These are phyloP conservation scores for Syngnathus acus DNA, from an alignment of 2,797 vertebrate genomes.

Conservation along the genomic window DNA sequence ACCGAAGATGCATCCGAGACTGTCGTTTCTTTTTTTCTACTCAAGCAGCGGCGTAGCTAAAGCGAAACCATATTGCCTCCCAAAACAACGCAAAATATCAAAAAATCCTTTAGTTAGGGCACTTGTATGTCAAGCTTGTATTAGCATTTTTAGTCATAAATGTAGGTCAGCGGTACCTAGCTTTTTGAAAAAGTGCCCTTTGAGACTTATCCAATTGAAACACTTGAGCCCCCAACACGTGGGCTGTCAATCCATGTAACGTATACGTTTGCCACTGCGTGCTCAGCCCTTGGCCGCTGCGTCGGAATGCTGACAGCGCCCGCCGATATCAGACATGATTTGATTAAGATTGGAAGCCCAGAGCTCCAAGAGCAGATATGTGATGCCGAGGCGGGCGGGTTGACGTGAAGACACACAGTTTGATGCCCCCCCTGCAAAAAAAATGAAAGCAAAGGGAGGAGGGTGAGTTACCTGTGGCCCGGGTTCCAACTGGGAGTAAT, in stretches of 20 bases:
- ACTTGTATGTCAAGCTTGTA: too few species aligned
- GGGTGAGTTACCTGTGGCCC: slow-evolving; percentile 79
- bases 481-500: slow-evolving; percentile 89
- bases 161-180: not conserved
- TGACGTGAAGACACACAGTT: slow-evolving; percentile 16
- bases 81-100: too few species aligned
- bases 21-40: too few species aligned
- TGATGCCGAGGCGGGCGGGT: slow-evolving; percentile 38
- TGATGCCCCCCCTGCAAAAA: slow-evolving; percentile 4
- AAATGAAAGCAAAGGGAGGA: slow-evolving; percentile 48
- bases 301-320: slow-evolving; percentile 64
- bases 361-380: slow-evolving; percentile 39
- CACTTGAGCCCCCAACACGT: slow-evolving; percentile 43
- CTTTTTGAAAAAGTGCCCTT: slow-evolving; percentile 25
- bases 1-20: too few species aligned
- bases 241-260: slow-evolving; percentile 69
- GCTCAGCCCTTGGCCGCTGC: slow-evolving; percentile 43
- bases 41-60: too few species aligned
- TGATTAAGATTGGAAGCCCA: slow-evolving; percentile 77
- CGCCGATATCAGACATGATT: slow-evolving; percentile 79
- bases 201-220: slow-evolving; percentile 40
- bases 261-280: slow-evolving; percentile 60
- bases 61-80: too few species aligned
- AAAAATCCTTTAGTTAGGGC: too few species aligned
- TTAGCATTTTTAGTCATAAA: not conserved